phyloP scores from a whole-genome alignment of 1,140 invertebrate species.

The Ganaspis sp. region DNA sequence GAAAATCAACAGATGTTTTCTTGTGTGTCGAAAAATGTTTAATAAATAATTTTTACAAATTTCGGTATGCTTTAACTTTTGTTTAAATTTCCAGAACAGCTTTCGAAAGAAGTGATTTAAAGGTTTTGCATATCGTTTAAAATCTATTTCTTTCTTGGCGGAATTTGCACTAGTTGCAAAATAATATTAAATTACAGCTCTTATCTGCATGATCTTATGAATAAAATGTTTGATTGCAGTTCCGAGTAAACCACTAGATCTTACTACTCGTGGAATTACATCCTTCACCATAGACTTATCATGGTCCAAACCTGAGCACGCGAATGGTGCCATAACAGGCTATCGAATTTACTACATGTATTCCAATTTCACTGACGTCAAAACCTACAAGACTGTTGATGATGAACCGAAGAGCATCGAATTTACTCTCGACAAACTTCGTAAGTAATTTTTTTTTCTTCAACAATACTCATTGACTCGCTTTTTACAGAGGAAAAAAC shows the following conservation, averaged over 20 bases:
- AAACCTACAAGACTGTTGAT: constrained; percentile 77
- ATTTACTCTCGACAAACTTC: constrained; percentile 79
- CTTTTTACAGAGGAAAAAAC: too few relatives aligned
- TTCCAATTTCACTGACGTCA: constrained; percentile 81
- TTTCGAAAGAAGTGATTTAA: too few relatives aligned
- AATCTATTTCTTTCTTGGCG: neutral
- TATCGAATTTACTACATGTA: constrained; percentile 85
- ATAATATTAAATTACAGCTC: neutral
- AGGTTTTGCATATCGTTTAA: neutral
- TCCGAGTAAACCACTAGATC: constrained; percentile 88
- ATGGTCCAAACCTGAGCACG: constrained; percentile 86
- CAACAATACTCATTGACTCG: too few relatives aligned
- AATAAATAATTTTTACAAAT: too few relatives aligned
- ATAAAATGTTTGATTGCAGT: constrained; percentile 77
- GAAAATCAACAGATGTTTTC: too few relatives aligned
- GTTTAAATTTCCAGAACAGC: too few relatives aligned
- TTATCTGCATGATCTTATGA: constrained; percentile 6
- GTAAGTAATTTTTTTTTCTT: constrained; percentile 77
- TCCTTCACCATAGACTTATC: constrained; percentile 86
- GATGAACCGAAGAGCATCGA: constrained; percentile 71
- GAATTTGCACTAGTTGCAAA: constrained; percentile 1
- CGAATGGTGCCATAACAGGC: constrained; percentile 83
- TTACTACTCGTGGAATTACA: constrained; percentile 85
- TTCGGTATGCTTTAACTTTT: too few relatives aligned
- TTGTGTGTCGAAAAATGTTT: too few relatives aligned